Evolutionary conservation across 1,140 invertebrate species (phyloP).

Genomic region (Phthorimaea operculella): DNA sequence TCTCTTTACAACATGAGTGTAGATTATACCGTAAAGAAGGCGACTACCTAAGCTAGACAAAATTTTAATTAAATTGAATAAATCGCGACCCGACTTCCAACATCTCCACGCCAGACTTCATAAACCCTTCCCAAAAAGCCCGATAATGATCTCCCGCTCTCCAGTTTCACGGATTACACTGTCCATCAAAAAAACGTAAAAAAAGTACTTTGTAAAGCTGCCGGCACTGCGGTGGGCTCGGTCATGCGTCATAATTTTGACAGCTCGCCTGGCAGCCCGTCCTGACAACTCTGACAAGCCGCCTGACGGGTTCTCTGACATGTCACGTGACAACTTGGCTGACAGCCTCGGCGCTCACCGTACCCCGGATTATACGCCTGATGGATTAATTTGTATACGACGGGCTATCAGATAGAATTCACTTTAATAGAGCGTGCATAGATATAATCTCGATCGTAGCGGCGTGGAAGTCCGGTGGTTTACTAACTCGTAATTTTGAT

Average conservation of each 20-base stretch:
- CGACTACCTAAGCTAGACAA: too few relatives aligned
- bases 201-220: slow-evolving; percentile 21
- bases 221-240: slow-evolving; percentile 40
- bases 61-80: too few relatives aligned
- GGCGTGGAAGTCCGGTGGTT: too few relatives aligned
- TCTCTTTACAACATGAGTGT: too few relatives aligned
- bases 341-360: slow-evolving; percentile 21
- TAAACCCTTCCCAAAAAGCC: slow-evolving; percentile 21
- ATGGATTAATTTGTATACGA: slow-evolving; percentile 55
- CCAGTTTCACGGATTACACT: slow-evolving; percentile 37
- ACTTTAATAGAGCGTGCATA: slow-evolving; percentile 23
- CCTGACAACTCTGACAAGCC: slow-evolving; percentile 20
- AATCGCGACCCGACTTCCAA: not conserved
- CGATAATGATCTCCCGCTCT: slow-evolving; percentile 30
- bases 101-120: not conserved
- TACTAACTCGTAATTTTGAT: too few relatives aligned
- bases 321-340: slow-evolving; percentile 17
- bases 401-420: slow-evolving; percentile 33
- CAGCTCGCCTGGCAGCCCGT: slow-evolving; percentile 33
- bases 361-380: slow-evolving; percentile 48
- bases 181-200: slow-evolving; percentile 12
- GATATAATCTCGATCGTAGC: slow-evolving; percentile 18
- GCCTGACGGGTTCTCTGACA: slow-evolving; percentile 35
- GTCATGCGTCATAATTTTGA: slow-evolving; percentile 57
- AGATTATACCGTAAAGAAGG: too few relatives aligned